Evolutionary conservation across 2,797 vertebrate genomes (phyloP).

Genomic region (Oreochromis grahami): DNA sequence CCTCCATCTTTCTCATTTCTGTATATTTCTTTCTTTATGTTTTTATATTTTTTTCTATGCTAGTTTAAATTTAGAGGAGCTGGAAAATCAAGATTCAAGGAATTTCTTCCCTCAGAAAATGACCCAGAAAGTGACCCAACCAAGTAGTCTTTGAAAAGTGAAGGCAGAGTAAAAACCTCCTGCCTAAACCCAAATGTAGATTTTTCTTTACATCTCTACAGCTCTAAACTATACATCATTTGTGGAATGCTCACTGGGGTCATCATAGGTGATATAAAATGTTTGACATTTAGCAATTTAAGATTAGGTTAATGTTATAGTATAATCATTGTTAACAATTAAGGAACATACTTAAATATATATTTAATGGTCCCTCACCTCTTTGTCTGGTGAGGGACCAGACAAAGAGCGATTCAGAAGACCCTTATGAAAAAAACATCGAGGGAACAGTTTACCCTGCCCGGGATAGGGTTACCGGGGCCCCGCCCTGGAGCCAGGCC

Average conservation of each 20-base stretch:
- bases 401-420: too few species aligned
- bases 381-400: too few species aligned
- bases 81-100: background rate
- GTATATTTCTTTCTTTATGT: background rate
- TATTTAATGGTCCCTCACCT: background rate
- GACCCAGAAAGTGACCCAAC: background rate
- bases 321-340: background rate
- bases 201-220: too few species aligned
- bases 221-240: too few species aligned
- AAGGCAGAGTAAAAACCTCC: background rate
- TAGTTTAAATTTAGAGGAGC: background rate
- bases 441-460: too few species aligned
- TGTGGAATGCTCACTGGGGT: too few species aligned
- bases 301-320: background rate
- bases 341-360: too few species aligned
- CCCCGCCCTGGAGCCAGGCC: too few species aligned
- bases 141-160: background rate
- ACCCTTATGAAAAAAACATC: too few species aligned
- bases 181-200: background rate
- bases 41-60: background rate
- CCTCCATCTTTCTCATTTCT: background rate
- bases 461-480: too few species aligned
- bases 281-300: background rate
- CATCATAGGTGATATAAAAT: too few species aligned
- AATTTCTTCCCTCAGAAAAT: background rate